Conservation (phyloP, 2,113 vertebrate species). For the Boulengeromyrus knoepffleri region DNA sequence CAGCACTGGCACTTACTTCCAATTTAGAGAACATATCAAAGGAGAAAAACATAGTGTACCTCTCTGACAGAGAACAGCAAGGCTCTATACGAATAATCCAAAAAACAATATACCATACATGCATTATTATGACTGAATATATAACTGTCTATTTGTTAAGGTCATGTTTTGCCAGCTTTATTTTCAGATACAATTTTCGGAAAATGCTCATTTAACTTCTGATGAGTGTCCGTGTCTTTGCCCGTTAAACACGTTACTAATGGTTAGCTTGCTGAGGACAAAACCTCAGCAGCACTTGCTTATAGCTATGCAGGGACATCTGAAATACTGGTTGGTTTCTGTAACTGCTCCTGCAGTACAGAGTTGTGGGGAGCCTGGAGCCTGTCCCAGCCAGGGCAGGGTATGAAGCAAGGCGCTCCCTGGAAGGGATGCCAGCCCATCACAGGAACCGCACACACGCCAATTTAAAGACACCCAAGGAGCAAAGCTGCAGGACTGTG, state of each 20-base stretch:
- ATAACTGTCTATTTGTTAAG: background rate
- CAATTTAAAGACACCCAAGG: background rate
- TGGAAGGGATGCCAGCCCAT: background rate
- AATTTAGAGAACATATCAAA: background rate
- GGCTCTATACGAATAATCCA: background rate
- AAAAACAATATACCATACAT: background rate
- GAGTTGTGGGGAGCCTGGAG: background rate
- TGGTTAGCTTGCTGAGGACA: background rate
- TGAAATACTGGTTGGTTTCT: background rate
- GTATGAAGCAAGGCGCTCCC: background rate
- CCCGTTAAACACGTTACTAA: background rate
- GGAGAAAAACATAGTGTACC: background rate
- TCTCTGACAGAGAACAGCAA: background rate
- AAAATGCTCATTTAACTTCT: background rate
- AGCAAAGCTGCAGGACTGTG: background rate
- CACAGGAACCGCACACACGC: background rate
- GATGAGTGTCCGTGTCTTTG: background rate
- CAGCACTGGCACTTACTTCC: background rate
- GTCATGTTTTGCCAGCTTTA: background rate
- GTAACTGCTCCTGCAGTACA: background rate
- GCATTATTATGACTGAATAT: background rate
- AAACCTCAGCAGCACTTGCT: background rate
- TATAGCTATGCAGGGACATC: background rate
- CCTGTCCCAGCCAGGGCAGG: background rate
- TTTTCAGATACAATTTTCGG: background rate